Evolutionary conservation across 2,113 vertebrate genomes (phyloP).

Genomic region (Tenrec ecaudatus): DNA sequence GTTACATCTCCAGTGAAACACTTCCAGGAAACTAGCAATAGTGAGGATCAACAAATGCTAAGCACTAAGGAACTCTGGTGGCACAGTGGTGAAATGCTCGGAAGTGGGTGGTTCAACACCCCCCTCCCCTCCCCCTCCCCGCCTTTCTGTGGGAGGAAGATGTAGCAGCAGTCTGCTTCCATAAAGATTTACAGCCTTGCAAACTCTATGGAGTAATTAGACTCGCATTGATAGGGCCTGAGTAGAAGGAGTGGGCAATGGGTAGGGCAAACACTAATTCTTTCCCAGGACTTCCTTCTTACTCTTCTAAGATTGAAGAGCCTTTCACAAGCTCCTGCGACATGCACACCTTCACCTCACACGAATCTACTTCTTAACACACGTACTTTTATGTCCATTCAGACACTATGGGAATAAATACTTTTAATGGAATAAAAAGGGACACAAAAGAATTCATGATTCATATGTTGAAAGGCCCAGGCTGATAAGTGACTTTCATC

Average conservation of each 20-base stretch:
- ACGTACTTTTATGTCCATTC: not conserved
- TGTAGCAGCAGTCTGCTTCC: not conserved
- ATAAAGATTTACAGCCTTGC: not conserved
- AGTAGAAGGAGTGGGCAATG: not conserved
- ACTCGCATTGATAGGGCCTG: not conserved
- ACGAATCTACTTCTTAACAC: slow-evolving; percentile 43
- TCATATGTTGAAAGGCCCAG: slow-evolving; percentile 60
- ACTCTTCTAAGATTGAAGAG: slow-evolving; percentile 49
- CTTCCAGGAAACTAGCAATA: slow-evolving; percentile 65
- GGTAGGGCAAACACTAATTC: slow-evolving; percentile 32
- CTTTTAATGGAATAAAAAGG: slow-evolving; percentile 56
- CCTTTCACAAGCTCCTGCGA: slow-evolving; percentile 5
- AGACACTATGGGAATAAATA: slow-evolving; percentile 13
- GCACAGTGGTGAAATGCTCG: not conserved
- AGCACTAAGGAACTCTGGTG: not conserved
- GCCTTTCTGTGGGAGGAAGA: not conserved
- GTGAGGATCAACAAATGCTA: not conserved
- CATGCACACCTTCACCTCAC: not conserved
- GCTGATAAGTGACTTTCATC: slow-evolving; percentile 18
- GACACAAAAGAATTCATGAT: slow-evolving; percentile 43
- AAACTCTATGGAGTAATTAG: not conserved
- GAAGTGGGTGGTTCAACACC: not conserved
- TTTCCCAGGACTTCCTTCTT: slow-evolving; percentile 38
- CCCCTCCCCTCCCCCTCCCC: too few relatives aligned
- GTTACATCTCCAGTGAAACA: slow-evolving; percentile 72